phyloP scores from a whole-genome alignment of 2,797 vertebrate genomes.

The Fundulus diaphanus region DNA sequence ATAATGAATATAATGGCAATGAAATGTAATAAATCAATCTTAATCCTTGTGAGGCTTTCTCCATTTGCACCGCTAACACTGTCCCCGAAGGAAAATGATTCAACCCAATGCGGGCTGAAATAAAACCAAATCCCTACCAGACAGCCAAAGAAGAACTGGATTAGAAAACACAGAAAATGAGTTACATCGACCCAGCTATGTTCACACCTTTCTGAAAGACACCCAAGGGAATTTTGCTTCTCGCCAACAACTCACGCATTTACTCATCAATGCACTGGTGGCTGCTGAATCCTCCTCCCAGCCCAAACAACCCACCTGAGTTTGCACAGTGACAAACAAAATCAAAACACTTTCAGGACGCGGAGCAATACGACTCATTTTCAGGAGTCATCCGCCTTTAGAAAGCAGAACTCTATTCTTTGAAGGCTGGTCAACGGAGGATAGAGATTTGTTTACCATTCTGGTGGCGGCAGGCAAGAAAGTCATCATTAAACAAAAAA shows the following conservation, averaged over 20 bases:
- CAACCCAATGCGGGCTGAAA: too few relatives aligned
- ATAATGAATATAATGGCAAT: background rate
- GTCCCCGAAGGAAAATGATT: background rate
- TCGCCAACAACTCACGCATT: constrained; percentile 66
- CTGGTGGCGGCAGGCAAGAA: too few relatives aligned
- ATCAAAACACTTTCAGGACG: too few relatives aligned
- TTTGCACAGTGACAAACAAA: constrained; percentile 55
- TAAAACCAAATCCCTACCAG: too few relatives aligned
- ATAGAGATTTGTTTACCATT: too few relatives aligned
- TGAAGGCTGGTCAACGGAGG: too few relatives aligned
- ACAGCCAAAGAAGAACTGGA: constrained; percentile 18
- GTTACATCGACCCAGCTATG: constrained; percentile 36
- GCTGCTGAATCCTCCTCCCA: constrained; percentile 66
- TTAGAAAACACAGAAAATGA: constrained; percentile 16
- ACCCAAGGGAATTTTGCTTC: constrained; percentile 37
- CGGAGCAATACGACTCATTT: too few relatives aligned
- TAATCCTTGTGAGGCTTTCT: constrained; percentile 5
- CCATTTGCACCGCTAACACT: background rate
- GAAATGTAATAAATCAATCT: background rate
- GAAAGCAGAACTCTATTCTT: too few relatives aligned
- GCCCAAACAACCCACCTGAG: constrained; percentile 71
- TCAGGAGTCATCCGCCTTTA: too few relatives aligned
- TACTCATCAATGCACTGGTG: constrained; percentile 58
- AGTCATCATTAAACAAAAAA: too few relatives aligned
- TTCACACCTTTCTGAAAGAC: constrained; percentile 33